Evolutionary conservation across 2,113 vertebrate species (phyloP), one percentile per base, ranked within the genome.

Genomic region (Tragelaphus buxtoni): DNA sequence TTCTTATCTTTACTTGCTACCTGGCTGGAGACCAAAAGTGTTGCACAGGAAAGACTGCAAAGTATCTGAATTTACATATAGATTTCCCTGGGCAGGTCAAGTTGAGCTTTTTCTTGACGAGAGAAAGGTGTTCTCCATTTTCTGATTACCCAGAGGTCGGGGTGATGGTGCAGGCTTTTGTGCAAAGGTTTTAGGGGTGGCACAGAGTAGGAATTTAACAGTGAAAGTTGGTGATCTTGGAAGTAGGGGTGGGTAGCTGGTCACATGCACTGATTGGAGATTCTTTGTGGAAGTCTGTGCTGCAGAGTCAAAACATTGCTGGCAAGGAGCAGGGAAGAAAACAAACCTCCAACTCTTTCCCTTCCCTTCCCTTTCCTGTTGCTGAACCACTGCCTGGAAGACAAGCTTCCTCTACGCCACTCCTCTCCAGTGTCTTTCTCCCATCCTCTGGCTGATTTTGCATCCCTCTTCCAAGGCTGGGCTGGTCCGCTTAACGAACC

Each of bases 401-500:
- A 6, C 9, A 4, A 24, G 13, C 35, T 5, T 22, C 30, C 18
- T 20, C 49, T 2, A 0, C 3, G 72, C 0, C 0, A 18, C 95
- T 80, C 96, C 10, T 51, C 24, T 32, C 28, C 55, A 26, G 1
- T 5, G 39, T 45, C 49, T 53, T 42, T 42, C 82, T 90, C 47
- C 42, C 92, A 91, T 95, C 60, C 49, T 72, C 82, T 61, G 24
- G 95, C 96, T 98, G 83, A 97, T 96, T 97, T 82, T 82, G 80
- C 65, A 47, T 94, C 97, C 97, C 97, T 88, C 92, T 95, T 80
- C 20, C 30, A 32, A 96, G 96, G 91, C 94, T 81, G 91, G 49
- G 94, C 97, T 81, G 91, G 88, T 42, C 97, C 85, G 93, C 97
- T 85, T 98, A 98, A 98, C 96, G 98, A 98, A 97, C 39, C 94